Percentiles rank a stretch among this genome's conserved stretches.
These are phyloP conservation scores for Drosophila demipolita DNA, from an alignment of 2,888 invertebrate species.

Conservation along the genomic window DNA sequence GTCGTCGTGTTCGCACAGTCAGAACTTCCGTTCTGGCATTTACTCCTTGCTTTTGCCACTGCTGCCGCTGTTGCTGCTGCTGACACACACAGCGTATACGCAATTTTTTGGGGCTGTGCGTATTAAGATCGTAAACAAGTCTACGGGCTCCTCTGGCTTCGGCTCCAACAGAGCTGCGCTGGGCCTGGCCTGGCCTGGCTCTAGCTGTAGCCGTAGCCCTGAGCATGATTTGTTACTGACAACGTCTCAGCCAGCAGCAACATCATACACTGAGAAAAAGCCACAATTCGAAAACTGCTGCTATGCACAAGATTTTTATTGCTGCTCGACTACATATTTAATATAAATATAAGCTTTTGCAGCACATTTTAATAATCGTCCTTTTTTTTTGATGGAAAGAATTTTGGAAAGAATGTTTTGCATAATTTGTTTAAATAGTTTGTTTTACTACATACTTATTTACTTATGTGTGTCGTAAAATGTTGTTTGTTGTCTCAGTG, in stretches of 20 bases:
- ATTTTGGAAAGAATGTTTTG: neutral
- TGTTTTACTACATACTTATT: neutral
- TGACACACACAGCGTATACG: slow-evolving; percentile 68
- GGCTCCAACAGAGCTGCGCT: slow-evolving; percentile 50
- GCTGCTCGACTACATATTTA: neutral
- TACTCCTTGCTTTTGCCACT: slow-evolving; percentile 34
- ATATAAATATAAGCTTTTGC: neutral
- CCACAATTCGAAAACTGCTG: neutral
- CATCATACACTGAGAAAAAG: slow-evolving; percentile 7
- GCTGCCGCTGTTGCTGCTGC: slow-evolving; percentile 27
- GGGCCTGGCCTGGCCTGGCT: neutral
- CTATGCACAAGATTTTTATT: neutral
- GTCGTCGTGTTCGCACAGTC: slow-evolving; percentile 71
- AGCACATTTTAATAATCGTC: neutral
- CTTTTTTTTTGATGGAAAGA: neutral
- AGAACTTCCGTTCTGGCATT: slow-evolving; percentile 65
- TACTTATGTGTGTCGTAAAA: neutral
- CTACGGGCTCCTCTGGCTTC: slow-evolving; percentile 39
- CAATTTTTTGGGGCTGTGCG: slow-evolving; percentile 68
- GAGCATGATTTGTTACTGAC: slow-evolving; percentile 80
- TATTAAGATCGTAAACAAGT: slow-evolving; percentile 78
- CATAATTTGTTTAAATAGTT: neutral
- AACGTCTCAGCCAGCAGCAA: slow-evolving; percentile 73
- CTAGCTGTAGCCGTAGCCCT: slow-evolving; percentile 66
- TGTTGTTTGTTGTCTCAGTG: slow-evolving; percentile 18